Percentiles rank a stretch among this genome's conserved stretches.
Conservation (phyloP, 1,140 invertebrate genomes). For the Procambarus clarkii region DNA sequence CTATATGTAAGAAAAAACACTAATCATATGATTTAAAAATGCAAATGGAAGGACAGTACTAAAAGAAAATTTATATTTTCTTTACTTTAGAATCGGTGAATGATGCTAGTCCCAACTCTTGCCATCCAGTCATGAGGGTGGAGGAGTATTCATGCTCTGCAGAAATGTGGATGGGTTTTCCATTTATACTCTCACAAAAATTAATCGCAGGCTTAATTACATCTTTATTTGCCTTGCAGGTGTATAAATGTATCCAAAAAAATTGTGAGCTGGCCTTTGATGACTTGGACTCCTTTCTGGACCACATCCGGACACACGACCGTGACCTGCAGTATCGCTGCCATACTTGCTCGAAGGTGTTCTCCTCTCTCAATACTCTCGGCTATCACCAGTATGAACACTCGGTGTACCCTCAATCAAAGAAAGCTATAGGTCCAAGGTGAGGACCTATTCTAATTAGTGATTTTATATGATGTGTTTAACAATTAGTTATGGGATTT, state of each 20-base stretch:
- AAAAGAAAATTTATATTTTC: no score
- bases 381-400: constrained; percentile 82
- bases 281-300: constrained; percentile 81
- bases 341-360: constrained; percentile 81
- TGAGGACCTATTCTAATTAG: constrained; percentile 69
- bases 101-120: no score
- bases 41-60: no score
- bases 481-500: no score
- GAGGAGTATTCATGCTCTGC: no score
- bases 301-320: constrained; percentile 80
- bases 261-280: constrained; percentile 81
- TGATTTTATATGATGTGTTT: no score
- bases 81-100: no score
- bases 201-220: background rate
- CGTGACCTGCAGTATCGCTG: constrained; percentile 81
- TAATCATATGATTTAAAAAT: no score
- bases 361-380: constrained; percentile 80
- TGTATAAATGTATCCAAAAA: constrained; percentile 83
- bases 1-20: no score
- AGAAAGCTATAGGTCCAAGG: constrained; percentile 76
- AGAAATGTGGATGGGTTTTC: no score
- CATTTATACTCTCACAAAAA: no score
- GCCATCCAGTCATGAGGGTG: no score
- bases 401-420: constrained; percentile 77
- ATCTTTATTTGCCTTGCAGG: constrained; percentile 76